These are phyloP conservation scores for Byasa hedistus DNA, from an alignment of 2,888 invertebrate species.

Conservation along the genomic window DNA sequence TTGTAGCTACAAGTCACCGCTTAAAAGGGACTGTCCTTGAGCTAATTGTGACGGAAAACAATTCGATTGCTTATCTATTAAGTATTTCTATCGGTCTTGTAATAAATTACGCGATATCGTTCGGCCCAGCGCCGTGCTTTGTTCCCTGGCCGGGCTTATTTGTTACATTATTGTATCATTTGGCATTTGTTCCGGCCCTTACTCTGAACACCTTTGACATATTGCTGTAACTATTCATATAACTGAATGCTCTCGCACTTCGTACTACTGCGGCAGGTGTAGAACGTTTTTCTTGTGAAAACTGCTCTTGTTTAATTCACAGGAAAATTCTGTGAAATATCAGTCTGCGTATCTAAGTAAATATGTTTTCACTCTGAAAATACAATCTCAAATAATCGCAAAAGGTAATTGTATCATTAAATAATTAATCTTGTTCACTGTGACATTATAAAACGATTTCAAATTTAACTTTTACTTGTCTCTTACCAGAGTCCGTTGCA, in stretches of 20 bases:
- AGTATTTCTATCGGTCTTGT: constrained; percentile 43
- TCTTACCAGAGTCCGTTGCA: no score
- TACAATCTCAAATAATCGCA: no score
- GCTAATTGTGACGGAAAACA: constrained; percentile 46
- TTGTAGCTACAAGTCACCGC: constrained; percentile 25
- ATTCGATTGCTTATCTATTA: constrained; percentile 52
- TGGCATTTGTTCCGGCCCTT: constrained; percentile 61
- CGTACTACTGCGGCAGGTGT: neutral
- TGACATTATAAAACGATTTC: no score
- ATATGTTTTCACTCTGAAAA: no score
- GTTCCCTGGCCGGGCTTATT: constrained; percentile 39
- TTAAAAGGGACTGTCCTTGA: constrained; percentile 50
- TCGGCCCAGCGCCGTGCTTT: constrained; percentile 37
- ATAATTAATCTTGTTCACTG: no score
- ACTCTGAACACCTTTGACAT: constrained; percentile 50
- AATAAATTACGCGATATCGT: constrained; percentile 49
- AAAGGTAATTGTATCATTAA: no score
- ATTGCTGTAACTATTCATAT: constrained; percentile 45
- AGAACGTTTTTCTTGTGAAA: neutral
- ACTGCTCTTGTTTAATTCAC: no score
- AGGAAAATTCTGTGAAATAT: no score
- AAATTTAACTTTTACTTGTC: no score
- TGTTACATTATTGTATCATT: constrained; percentile 46
- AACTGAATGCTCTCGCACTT: neutral
- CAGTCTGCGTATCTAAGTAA: no score